A percentile compares a stretch with the other conserved stretches of the same genome.
phyloP scores from a whole-genome alignment of 2,113 vertebrate species.

The Entosphenus tridentatus region DNA sequence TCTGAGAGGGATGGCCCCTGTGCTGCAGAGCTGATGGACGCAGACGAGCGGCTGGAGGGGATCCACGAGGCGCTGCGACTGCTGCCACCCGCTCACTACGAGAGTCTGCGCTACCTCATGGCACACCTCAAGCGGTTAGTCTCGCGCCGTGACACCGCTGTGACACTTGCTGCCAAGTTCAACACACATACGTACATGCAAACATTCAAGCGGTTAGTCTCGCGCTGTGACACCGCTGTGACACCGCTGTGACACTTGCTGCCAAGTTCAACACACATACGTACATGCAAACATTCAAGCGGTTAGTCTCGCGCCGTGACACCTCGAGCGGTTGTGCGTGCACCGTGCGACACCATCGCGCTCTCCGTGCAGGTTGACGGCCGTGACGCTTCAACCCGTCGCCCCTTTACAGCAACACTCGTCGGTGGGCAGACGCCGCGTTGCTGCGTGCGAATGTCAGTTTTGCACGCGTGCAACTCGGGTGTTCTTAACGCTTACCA shows the following conservation, averaged over 20 bases:
- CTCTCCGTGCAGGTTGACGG: no score
- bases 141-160: background rate
- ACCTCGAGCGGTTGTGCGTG: no score
- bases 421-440: no score
- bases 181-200: background rate
- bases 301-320: no score
- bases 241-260: background rate
- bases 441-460: no score
- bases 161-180: background rate
- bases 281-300: background rate
- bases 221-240: background rate
- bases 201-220: background rate
- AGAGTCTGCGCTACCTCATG: conserved; percentile 90
- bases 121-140: conserved; percentile 80
- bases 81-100: conserved; percentile 81
- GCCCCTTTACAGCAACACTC: no score
- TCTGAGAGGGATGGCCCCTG: no score
- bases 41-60: conserved; percentile 68
- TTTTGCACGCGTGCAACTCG: no score
- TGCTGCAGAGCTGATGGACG: conserved; percentile 48
- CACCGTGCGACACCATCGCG: no score
- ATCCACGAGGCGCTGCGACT: conserved; percentile 77
- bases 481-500: no score
- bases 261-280: background rate
- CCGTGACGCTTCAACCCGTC: no score